A percentile compares a stretch with the other conserved stretches of the same genome.
phyloP scores from a whole-genome alignment of 2,113 vertebrate genomes.

The Rostratula benghalensis region DNA sequence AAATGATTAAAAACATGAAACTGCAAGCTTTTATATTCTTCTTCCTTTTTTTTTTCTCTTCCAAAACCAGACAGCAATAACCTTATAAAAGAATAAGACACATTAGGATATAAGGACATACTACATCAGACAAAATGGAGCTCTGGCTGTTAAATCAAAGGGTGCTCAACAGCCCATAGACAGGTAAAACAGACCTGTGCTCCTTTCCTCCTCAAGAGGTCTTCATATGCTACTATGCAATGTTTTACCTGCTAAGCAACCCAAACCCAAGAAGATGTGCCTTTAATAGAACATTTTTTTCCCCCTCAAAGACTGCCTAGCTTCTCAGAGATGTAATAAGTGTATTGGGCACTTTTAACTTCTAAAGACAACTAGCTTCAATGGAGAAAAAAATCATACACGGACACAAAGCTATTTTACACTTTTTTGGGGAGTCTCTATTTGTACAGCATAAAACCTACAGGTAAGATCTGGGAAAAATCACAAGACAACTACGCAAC shows the following conservation, averaged over 20 bases:
- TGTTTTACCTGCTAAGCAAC: background rate
- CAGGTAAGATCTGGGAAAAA: conserved; percentile 12
- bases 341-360: background rate
- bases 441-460: background rate
- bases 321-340: background rate
- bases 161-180: background rate
- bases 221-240: background rate
- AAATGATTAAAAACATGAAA: background rate
- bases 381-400: background rate
- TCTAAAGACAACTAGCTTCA: background rate
- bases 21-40: background rate
- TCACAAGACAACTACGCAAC: background rate
- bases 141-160: background rate
- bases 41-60: background rate
- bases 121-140: background rate
- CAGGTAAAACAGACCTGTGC: background rate
- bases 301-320: background rate
- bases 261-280: background rate
- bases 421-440: background rate
- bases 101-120: background rate
- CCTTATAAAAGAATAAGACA: background rate
- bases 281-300: background rate
- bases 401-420: background rate
- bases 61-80: background rate
- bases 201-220: background rate